These are phyloP conservation scores for Drosophila murphyi DNA, from an alignment of 1,140 invertebrate species.

Conservation along the genomic window DNA sequence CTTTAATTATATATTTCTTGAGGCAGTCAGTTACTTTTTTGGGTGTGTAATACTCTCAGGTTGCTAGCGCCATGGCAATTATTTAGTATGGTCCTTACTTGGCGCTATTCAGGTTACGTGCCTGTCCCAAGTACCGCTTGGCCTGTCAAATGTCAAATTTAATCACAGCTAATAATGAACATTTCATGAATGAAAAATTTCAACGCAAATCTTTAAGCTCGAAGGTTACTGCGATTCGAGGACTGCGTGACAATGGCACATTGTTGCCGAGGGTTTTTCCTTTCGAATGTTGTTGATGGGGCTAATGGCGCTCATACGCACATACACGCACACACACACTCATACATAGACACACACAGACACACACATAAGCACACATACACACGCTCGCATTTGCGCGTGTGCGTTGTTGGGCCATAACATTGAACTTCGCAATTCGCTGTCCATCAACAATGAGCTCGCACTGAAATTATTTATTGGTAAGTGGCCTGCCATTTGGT, in stretches of 20 bases:
- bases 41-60: constrained; percentile 1
- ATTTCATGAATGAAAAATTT: constrained; percentile 60
- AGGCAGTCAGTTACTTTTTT: constrained; percentile 22
- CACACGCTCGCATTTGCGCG: not conserved
- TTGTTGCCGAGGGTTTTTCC: constrained; percentile 22
- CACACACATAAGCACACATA: not conserved
- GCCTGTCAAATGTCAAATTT: constrained; percentile 54
- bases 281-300: constrained; percentile 3
- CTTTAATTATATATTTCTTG: constrained; percentile 19
- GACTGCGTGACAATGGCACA: constrained; percentile 64
- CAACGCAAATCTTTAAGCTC: constrained; percentile 32
- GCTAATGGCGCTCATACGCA: constrained; percentile 15
- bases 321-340: constrained; percentile 1
- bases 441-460: constrained; percentile 57
- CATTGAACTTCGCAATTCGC: constrained; percentile 68
- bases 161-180: constrained; percentile 57
- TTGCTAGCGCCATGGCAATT: constrained; percentile 11
- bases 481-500: constrained; percentile 58
- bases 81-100: not conserved
- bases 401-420: constrained; percentile 24
- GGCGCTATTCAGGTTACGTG: constrained; percentile 29
- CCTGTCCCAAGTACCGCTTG: not conserved
- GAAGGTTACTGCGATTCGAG: constrained; percentile 19
- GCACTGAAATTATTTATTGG: constrained; percentile 61
- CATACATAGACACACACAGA: not conserved